Evolutionary conservation across 1,140 invertebrate genomes (phyloP).

Genomic region (Cydia splendana): DNA sequence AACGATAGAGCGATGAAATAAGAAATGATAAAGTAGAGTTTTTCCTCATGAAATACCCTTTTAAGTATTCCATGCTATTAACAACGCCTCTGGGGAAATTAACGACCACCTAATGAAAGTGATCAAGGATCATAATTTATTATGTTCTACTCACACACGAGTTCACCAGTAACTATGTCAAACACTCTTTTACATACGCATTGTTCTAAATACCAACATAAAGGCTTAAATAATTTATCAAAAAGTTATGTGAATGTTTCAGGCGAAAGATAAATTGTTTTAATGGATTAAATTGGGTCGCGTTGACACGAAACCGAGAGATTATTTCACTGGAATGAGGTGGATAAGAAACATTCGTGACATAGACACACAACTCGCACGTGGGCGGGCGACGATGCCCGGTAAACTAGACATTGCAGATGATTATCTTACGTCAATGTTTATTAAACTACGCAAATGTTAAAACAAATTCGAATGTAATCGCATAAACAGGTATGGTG

Average conservation of each 20-base stretch:
- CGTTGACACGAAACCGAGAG: slow-evolving; percentile 21
- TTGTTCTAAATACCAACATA: slow-evolving; percentile 1
- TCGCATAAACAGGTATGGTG: neutral
- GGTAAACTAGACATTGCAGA: slow-evolving; percentile 37
- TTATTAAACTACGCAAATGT: slow-evolving; percentile 3
- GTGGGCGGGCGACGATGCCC: slow-evolving; percentile 52
- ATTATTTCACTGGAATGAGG: slow-evolving; percentile 45
- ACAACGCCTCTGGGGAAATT: slow-evolving; percentile 22
- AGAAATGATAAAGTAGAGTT: neutral
- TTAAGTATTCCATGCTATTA: slow-evolving; percentile 17
- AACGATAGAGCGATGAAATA: neutral
- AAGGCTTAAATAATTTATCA: slow-evolving; percentile 37
- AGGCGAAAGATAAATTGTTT: slow-evolving; percentile 37
- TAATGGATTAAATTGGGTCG: slow-evolving; percentile 45
- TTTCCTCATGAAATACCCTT: neutral
- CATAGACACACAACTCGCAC: slow-evolving; percentile 53
- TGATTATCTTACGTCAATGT: slow-evolving; percentile 13
- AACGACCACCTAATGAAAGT: slow-evolving; percentile 7
- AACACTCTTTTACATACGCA: neutral
- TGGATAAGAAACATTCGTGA: slow-evolving; percentile 51
- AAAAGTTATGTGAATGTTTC: slow-evolving; percentile 27
- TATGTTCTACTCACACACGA: neutral
- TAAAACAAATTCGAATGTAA: neutral
- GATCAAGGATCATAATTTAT: slow-evolving; percentile 16
- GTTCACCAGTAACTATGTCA: neutral